Evolutionary conservation across 2,797 vertebrate species (phyloP).

Genomic region (Alectoris magna): DNA sequence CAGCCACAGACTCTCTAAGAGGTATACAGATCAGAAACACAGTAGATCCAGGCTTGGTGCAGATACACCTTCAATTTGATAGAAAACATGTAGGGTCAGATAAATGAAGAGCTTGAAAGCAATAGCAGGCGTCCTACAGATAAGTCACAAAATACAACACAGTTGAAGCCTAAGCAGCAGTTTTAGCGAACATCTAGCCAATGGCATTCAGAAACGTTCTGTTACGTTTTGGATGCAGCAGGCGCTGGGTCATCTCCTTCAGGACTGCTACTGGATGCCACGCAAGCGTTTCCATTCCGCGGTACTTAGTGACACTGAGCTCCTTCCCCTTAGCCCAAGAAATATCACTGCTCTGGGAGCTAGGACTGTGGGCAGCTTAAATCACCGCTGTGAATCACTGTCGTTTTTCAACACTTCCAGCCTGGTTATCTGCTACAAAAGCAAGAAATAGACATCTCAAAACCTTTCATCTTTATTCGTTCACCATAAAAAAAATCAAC

Average conservation of each 20-base stretch:
- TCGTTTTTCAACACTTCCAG: neutral
- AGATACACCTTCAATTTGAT: neutral
- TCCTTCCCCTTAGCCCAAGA: neutral
- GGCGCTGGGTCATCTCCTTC: rapidly evolving
- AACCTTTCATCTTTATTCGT: neutral
- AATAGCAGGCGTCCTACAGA: neutral
- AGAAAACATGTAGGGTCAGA: neutral
- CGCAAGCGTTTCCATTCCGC: neutral
- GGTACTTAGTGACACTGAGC: neutral
- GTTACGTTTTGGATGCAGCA: neutral
- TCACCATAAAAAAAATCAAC: constrained; percentile 2
- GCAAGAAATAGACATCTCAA: neutral
- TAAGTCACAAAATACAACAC: neutral
- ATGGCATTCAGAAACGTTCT: neutral
- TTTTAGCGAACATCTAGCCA: neutral
- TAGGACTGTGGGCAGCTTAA: neutral
- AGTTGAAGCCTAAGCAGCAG: neutral
- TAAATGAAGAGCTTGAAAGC: neutral
- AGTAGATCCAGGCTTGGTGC: neutral
- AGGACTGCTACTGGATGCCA: neutral
- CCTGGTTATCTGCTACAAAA: neutral
- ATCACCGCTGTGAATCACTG: neutral
- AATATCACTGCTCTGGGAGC: neutral
- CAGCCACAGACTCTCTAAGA: neutral
- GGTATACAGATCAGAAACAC: neutral